Evolutionary conservation across 2,888 invertebrate genomes (phyloP).

Genomic region (Falcaria lacertinaria): DNA sequence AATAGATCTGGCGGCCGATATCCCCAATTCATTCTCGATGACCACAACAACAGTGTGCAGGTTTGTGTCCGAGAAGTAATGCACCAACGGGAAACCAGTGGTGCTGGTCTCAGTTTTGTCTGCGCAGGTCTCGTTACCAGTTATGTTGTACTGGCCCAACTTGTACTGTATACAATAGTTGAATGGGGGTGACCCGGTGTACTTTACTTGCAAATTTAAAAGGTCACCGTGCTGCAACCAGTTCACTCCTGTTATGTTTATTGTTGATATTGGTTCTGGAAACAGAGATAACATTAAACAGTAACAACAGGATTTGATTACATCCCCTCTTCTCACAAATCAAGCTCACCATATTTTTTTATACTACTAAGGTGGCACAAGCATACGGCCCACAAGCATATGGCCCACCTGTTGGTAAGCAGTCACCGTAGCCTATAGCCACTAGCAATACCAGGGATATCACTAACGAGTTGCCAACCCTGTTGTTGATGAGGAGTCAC

Average conservation of each 20-base stretch:
- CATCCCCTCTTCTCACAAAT: neutral
- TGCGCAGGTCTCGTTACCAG: conserved; percentile 88
- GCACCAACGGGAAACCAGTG: conserved; percentile 82
- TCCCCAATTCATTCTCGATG: conserved; percentile 87
- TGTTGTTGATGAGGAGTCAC: no score
- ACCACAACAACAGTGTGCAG: conserved; percentile 89
- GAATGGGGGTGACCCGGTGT: conserved; percentile 87
- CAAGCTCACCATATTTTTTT: no score
- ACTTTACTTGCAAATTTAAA: conserved; percentile 84
- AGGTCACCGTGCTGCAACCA: conserved; percentile 92
- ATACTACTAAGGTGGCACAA: no score
- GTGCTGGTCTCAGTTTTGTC: conserved; percentile 47
- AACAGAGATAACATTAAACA: conserved; percentile 11
- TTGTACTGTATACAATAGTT: conserved; percentile 84
- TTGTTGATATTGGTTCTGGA: conserved; percentile 85
- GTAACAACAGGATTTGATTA: conserved; percentile 2
- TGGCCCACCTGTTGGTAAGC: no score
- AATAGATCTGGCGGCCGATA: conserved; percentile 83
- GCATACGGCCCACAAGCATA: no score
- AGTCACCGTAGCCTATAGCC: no score
- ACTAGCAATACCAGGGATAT: no score
- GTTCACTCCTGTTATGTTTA: conserved; percentile 86
- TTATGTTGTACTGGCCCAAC: conserved; percentile 83
- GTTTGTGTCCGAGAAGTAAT: conserved; percentile 85
- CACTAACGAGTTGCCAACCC: no score